These are phyloP conservation scores for Clunio marinus DNA, from an alignment of 2,888 invertebrate genomes.

Conservation along the genomic window DNA sequence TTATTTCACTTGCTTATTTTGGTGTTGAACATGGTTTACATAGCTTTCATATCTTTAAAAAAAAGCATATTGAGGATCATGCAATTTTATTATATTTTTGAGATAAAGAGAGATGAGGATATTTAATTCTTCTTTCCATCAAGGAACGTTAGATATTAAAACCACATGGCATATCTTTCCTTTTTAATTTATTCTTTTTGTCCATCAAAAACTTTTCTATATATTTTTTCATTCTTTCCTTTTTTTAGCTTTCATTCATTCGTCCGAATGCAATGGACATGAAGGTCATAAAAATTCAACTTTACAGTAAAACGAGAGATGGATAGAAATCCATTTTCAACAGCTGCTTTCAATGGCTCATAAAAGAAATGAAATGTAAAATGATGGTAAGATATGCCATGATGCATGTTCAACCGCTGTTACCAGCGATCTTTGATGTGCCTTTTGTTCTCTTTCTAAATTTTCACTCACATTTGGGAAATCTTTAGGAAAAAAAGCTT, in stretches of 20 bases:
- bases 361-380: conserved; percentile 38
- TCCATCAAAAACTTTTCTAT: neutral
- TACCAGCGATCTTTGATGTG: neutral
- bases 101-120: too few relatives aligned
- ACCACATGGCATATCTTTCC: conserved; percentile 19
- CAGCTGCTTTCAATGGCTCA: conserved; percentile 38
- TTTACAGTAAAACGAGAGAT: neutral
- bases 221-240: too few relatives aligned
- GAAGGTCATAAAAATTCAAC: conserved; percentile 23
- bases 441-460: neutral
- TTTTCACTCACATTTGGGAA: conserved; percentile 57
- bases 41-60: neutral
- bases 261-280: neutral
- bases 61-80: neutral
- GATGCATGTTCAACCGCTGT: conserved; percentile 25
- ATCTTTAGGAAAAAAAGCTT: neutral
- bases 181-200: neutral
- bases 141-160: conserved; percentile 26
- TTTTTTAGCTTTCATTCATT: neutral
- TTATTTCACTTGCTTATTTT: neutral
- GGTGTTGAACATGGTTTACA: conserved; percentile 9
- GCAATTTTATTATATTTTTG: neutral
- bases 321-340: conserved; percentile 11
- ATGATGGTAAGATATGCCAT: conserved; percentile 27
- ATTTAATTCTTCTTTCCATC: neutral